Evolutionary conservation across 2,888 invertebrate genomes (phyloP), one percentile per base, ranked within the genome.

Genomic region (Keiferia lycopersicella): DNA sequence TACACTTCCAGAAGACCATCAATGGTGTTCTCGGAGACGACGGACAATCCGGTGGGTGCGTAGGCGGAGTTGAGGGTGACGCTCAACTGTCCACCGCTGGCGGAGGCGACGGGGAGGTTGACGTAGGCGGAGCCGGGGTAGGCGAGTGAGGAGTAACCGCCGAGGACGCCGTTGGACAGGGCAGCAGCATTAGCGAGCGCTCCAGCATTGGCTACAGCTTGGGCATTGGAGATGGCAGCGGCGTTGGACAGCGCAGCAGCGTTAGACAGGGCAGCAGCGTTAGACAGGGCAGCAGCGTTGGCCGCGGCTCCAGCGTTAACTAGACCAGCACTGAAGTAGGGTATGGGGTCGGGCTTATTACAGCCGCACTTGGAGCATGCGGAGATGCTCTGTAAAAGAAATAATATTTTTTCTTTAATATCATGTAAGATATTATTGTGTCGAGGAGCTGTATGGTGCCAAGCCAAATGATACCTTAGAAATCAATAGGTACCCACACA

Each of bases 31-130:
- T 78, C 72, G 51, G 80, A 76, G 2, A 71, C 58, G 0, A 78
- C 73, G 2, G 71, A 68, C 3, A 83, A 70, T 3, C 83, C 83
- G 12, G 70, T 73, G 0, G 83, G 82, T 3, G 77, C 68, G 12
- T 80, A 74, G 0, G 79, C 79, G 0, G 81, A 81, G 0, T 65
- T 7, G 50, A 78, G 78, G 12, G 77, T 74, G 8, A 79, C 72
- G 0, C 62, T 34, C 12, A 79, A 67, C 4, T 71, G 68, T 4
- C 78, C 78, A 0, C 77, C 75, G 58, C 69, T 74, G 18, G 69
- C 39, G 0, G 74, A 68, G 0, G 68, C 67, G 34, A 45, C 41
- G 6, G 26, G 22, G 11, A 58, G 50, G 45, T 34, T 48, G 30
- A 48, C n/a, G 62, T 53, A 39, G 22, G 12, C 30, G 34, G 38